phyloP scores from a whole-genome alignment of 2,797 vertebrate genomes.

The Lateolabrax maculatus region DNA sequence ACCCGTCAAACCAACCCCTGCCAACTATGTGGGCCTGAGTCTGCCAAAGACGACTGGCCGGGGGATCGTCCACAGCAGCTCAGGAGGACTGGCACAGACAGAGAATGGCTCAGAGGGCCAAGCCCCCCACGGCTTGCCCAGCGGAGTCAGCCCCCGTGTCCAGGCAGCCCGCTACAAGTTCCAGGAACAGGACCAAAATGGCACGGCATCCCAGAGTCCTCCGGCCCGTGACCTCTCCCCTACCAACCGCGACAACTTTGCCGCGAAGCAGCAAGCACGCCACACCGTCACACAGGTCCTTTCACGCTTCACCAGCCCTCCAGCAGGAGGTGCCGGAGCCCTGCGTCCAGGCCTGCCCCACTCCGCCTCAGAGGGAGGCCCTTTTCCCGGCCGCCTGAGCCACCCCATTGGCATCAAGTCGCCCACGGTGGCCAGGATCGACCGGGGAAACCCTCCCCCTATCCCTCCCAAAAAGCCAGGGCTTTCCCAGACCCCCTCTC shows the following conservation, averaged over 20 bases:
- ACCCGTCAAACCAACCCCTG: conserved; percentile 89
- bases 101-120: conserved; percentile 92
- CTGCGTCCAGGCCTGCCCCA: conserved; percentile 88
- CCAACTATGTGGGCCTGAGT: conserved; percentile 86
- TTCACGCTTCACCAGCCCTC: conserved; percentile 95
- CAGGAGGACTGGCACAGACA: conserved; percentile 74
- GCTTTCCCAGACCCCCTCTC: conserved; percentile 96
- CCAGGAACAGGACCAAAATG: conserved; percentile 99
- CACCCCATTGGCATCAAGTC: conserved; percentile 92
- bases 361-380: conserved; percentile 88
- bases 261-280: conserved; percentile 95
- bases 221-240: conserved; percentile 94
- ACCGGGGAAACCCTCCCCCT: conserved; percentile 97
- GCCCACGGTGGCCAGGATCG: conserved; percentile 91
- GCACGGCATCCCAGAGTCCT: conserved; percentile 93
- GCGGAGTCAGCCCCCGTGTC: conserved; percentile 92
- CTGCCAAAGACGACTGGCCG: conserved; percentile 86
- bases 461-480: conserved; percentile 99
- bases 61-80: conserved; percentile 79
- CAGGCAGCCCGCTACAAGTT: conserved; percentile 97
- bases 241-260: conserved; percentile 94
- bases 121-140: conserved; percentile 84
- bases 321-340: conserved; percentile 75
- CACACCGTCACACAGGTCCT: conserved; percentile 98
- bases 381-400: conserved; percentile 87